These are phyloP conservation scores for Volucella inanis DNA, from an alignment of 2,888 invertebrate genomes.

Conservation along the genomic window DNA sequence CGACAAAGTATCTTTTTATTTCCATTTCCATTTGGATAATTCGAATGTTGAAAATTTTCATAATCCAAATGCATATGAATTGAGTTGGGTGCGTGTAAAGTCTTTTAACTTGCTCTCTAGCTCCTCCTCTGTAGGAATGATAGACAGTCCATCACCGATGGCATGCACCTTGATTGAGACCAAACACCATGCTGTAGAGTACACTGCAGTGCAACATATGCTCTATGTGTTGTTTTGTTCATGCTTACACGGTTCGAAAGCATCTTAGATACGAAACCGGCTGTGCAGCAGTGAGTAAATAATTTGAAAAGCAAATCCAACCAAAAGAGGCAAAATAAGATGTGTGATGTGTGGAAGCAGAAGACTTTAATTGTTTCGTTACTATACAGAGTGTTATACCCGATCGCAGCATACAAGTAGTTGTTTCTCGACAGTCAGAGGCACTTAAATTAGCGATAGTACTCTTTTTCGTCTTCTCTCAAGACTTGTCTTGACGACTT, in stretches of 20 bases:
- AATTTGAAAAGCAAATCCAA: slow-evolving; percentile 70
- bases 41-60: too few relatives aligned
- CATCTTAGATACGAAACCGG: slow-evolving; percentile 13
- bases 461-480: neutral
- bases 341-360: neutral
- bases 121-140: too few relatives aligned
- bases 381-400: slow-evolving; percentile 4
- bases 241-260: slow-evolving; percentile 67
- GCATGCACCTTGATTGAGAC: too few relatives aligned
- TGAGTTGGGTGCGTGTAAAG: too few relatives aligned
- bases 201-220: too few relatives aligned
- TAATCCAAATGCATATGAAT: too few relatives aligned
- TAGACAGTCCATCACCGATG: too few relatives aligned
- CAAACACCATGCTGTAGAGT: too few relatives aligned
- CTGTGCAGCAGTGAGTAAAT: slow-evolving; percentile 67
- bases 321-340: slow-evolving; percentile 21
- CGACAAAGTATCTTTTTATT: neutral
- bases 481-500: too few relatives aligned
- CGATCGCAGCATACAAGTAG: too few relatives aligned
- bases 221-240: slow-evolving; percentile 44
- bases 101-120: too few relatives aligned
- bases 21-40: too few relatives aligned
- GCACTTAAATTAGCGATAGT: slow-evolving; percentile 62
- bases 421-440: neutral
- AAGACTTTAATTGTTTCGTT: slow-evolving; percentile 52